Percentiles rank a stretch among this genome's conserved stretches.
Conservation (phyloP, 2,797 vertebrate species). For the Propithecus perrieri region DNA sequence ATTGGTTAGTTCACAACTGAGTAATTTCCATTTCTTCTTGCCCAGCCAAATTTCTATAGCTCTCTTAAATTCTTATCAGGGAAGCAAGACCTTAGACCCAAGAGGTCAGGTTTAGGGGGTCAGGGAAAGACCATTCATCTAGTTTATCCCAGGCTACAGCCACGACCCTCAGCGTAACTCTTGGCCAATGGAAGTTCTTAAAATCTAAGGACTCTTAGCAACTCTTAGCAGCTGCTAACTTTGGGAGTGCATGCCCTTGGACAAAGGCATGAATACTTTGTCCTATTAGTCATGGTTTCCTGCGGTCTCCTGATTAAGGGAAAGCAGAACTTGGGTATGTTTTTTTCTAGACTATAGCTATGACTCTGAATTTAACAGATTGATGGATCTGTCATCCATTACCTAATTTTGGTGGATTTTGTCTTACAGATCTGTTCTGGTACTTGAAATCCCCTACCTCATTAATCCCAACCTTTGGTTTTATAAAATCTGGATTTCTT, state of each 20-base stretch:
- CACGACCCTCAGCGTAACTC: neutral
- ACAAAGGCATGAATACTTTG: neutral
- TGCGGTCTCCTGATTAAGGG: neutral
- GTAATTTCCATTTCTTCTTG: neutral
- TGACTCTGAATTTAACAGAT: neutral
- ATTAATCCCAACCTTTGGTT: neutral
- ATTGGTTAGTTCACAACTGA: neutral
- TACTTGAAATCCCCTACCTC: neutral
- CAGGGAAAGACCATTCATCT: neutral
- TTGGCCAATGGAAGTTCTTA: neutral
- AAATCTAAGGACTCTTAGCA: neutral
- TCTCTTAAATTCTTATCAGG: neutral
- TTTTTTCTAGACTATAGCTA: constrained; percentile 7
- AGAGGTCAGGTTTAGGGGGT: neutral
- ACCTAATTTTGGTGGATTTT: neutral
- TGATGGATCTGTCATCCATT: neutral
- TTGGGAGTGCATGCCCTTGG: neutral
- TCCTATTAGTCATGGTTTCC: neutral
- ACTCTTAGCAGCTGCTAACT: neutral
- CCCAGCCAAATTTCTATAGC: neutral
- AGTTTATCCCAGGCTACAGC: neutral
- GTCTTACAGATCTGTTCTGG: neutral
- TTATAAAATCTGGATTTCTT: neutral
- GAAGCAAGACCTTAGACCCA: neutral
- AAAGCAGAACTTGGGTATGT: neutral